Base-by-base conservation (phyloP, 2,113 vertebrate species). In the Herpailurus yagouaroundi region DNA sequence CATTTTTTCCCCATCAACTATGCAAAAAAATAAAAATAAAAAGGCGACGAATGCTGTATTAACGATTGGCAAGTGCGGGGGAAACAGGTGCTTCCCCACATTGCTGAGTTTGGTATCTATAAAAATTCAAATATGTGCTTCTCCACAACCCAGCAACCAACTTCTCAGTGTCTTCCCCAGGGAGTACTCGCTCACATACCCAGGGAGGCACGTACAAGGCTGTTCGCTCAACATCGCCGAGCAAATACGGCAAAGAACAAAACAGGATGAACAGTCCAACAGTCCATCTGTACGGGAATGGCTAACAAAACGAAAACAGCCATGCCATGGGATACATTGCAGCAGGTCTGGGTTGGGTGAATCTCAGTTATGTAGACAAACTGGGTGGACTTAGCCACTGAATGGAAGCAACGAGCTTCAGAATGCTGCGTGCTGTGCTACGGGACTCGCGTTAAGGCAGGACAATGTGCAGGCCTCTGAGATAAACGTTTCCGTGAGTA, bases 321-420 rank as follows among this genome's bases (percentile, higher is more conserved):
- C 50, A 36, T 13, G 2, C 11, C 38, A 23, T 2, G 31, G 64
- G 36, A 33, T 3, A 25, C 29, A 7, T 0, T 11, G 19, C 8
- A 41, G 52, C 29, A 71, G 23, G 84, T 66, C 7, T 16, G 36
- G 48, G 14, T 16, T 33, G 6, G 31, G 12, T 13, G 50, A 33
- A 16, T 19, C 64, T 64, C 16, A n/a, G 4, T 48, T 68, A 21
- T 41, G 23, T 12, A 23, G 21, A 52, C 45, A 74, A 73, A 68
- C 23, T 57, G 31, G 19, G 19, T 19, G 31, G 31, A n/a, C 6
- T 3, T 14, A 68, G 45, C 50, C 85, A 50, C 52, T 27, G 9
- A 29, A 60, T n/a, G 48, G 45, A 82, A 76, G 73, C 18, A 9
- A n/a, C 15, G 23, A 50, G n/a, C 36, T 38, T 80, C 63, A 25